Evolutionary conservation across 2,888 invertebrate genomes (phyloP).

Genomic region (Apocheima hispidaria): DNA sequence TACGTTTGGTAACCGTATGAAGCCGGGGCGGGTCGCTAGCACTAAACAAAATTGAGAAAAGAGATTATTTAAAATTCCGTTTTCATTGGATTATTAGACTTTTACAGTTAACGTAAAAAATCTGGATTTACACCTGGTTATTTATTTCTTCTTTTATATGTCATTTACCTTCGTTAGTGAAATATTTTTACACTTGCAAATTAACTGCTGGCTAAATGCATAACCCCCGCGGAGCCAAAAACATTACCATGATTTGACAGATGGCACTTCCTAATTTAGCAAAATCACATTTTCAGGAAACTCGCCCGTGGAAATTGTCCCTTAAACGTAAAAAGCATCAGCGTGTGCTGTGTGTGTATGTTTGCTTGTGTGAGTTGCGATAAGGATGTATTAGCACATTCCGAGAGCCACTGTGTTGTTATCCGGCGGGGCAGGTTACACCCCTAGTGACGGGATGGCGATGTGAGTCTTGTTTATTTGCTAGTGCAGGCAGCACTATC

Average conservation of each 20-base stretch:
- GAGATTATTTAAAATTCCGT: no score
- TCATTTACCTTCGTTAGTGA: no score
- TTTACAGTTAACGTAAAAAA: no score
- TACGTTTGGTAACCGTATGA: no score
- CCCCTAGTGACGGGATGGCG: conserved; percentile 71
- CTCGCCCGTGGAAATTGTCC: conserved; percentile 15
- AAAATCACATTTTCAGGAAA: neutral
- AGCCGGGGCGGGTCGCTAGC: no score
- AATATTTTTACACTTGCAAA: no score
- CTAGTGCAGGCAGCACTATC: conserved; percentile 31
- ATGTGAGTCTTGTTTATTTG: conserved; percentile 44
- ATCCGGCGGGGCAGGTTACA: conserved; percentile 84
- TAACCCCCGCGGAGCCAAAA: neutral
- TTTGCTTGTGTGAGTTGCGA: conserved; percentile 59
- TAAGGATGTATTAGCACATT: conserved; percentile 86
- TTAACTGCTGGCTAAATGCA: neutral
- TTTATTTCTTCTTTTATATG: no score
- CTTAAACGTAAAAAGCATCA: conserved; percentile 19
- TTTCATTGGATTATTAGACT: no score
- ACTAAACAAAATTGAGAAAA: no score
- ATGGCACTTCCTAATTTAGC: conserved; percentile 3
- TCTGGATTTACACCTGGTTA: no score
- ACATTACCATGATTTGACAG: neutral
- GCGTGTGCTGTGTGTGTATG: conserved; percentile 48
- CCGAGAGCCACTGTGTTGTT: conserved; percentile 83